phyloP scores from a whole-genome alignment of 2,797 vertebrate genomes.

The Morus bassanus region DNA sequence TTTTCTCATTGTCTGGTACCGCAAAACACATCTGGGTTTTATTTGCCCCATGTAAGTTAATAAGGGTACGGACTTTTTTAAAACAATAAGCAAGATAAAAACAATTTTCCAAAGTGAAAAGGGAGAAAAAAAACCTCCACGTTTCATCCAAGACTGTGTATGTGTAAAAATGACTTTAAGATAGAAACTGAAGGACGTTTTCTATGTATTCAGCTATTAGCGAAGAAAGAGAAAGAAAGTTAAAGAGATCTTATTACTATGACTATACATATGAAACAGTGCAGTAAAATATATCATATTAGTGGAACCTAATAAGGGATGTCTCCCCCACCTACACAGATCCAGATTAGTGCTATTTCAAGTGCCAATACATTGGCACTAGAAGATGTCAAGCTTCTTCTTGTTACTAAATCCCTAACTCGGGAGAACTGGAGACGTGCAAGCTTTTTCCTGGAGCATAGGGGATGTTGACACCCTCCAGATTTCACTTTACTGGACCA shows the following conservation, averaged over 20 bases:
- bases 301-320: not conserved
- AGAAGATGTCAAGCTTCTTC: constrained; percentile 19
- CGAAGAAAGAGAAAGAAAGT: not conserved
- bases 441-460: constrained; percentile 50
- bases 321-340: constrained; percentile 2
- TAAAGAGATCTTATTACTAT: not conserved
- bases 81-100: constrained; percentile 68
- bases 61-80: constrained; percentile 32
- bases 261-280: not conserved
- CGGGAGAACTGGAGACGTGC: constrained; percentile 29
- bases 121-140: not conserved
- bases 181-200: not conserved
- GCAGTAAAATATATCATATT: not conserved
- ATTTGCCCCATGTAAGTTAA: constrained; percentile 73
- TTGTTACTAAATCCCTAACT: constrained; percentile 11
- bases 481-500: constrained; percentile 74
- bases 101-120: constrained; percentile 60
- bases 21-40: constrained; percentile 71
- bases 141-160: not conserved
- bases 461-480: constrained; percentile 71
- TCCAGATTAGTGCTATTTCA: not conserved
- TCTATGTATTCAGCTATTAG: not conserved
- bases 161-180: not conserved
- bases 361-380: not conserved
- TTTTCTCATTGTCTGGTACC: constrained; percentile 65